Evolutionary conservation across 2,888 invertebrate species (phyloP), one percentile per base, ranked within the genome.

Genomic region (Drosophila affinis): DNA sequence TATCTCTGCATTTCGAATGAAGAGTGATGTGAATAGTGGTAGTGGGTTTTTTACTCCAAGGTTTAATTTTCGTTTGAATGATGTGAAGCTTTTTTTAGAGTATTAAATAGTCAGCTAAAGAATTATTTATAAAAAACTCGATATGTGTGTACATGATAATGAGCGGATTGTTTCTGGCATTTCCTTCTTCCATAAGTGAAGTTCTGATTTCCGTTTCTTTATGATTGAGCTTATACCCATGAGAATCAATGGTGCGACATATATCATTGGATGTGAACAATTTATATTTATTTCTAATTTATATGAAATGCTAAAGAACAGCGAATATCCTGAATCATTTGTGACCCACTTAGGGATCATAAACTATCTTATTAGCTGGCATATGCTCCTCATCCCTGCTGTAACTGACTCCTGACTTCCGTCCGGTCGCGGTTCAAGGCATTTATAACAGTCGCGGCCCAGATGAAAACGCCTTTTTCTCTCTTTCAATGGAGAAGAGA

Each of bases 261-360:
- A 54, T 58, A 59, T 68, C 48, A 63, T 24, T 29, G 32, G 45
- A 60, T 34, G 45, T 24, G 24, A 44, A 10, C 10, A 17, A 60
- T 60, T 51, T 60, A 62, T 62, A 32, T 7, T 29, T 9, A 0
- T 7, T 29, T 9, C 0, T 2, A 29, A 29, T 9, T 29, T 2
- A 29, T 29, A 9, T 29, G 29, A 29, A 29, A 29, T n/a, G n/a
- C 12, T 17, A n/a, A 57, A n/a, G 3, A 55, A 44, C 27, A 27
- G 24, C 34, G 34, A 17, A 68, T 69, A 71, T 77, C 52, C 70
- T 64, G 52, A 56, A 67, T 67, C 70, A 69, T 86, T 86, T 57
- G 39, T 77, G 87, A 81, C 87, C 81, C 85, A 87, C 72, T 87
- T 84, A 81, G 48, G n/a, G 69, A 12, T 14, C 77, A 81, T 82